phyloP scores from a whole-genome alignment of 2,113 vertebrate genomes.

The Leucoraja erinaceus region DNA sequence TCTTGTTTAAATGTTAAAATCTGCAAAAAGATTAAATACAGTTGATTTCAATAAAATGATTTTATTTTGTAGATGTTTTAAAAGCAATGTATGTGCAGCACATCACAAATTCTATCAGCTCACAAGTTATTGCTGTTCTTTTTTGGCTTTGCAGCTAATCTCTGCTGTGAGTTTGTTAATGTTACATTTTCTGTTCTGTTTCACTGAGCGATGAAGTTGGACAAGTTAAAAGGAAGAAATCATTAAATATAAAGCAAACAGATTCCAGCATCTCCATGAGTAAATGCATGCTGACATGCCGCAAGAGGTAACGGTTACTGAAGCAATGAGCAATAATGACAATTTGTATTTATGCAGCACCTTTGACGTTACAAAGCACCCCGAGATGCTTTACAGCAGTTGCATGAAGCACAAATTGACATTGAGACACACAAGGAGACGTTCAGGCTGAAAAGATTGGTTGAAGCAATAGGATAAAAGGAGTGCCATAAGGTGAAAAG shows the following conservation, averaged over 20 bases:
- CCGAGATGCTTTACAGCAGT: too few relatives aligned
- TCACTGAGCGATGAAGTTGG: not conserved
- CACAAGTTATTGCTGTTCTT: not conserved
- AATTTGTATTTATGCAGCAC: too few relatives aligned
- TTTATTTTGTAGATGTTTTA: conserved; percentile 12
- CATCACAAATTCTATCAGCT: not conserved
- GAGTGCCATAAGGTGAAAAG: too few relatives aligned
- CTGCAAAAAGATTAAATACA: not conserved
- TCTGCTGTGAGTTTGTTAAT: not conserved
- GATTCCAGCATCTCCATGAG: not conserved
- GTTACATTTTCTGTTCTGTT: not conserved
- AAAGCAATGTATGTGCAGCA: not conserved
- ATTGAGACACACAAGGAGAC: too few relatives aligned
- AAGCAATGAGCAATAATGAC: not conserved
- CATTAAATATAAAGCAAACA: not conserved
- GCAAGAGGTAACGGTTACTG: not conserved
- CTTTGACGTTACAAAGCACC: too few relatives aligned
- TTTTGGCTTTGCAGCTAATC: not conserved
- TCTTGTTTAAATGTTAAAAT: not conserved
- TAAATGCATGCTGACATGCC: not conserved
- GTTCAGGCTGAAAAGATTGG: too few relatives aligned
- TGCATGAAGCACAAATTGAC: too few relatives aligned
- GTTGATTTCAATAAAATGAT: not conserved
- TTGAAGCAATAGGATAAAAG: too few relatives aligned
- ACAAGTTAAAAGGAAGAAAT: conserved; percentile 9